Percentiles rank a stretch among this genome's conserved stretches.
Evolutionary conservation across 2,888 invertebrate genomes (phyloP).

Genomic region (Noctua fimbriata): DNA sequence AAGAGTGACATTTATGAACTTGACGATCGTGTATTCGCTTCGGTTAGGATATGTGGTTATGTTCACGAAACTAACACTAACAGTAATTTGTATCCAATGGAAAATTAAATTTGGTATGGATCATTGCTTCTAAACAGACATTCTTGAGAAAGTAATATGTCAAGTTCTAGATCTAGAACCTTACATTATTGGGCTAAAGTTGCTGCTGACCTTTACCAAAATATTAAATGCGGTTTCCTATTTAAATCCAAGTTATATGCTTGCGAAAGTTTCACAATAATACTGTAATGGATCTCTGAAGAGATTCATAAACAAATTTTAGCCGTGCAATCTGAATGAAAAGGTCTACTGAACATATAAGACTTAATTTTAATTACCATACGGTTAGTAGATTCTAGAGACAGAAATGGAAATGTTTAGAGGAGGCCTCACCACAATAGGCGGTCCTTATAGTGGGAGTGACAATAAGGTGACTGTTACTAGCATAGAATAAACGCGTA

Average conservation of each 20-base stretch:
- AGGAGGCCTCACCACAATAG: background rate
- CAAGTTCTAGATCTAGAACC: background rate
- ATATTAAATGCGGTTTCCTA: too few relatives aligned
- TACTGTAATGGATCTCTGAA: background rate
- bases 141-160: background rate
- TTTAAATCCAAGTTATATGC: background rate
- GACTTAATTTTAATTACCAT: background rate
- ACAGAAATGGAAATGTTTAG: background rate
- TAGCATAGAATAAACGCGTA: background rate
- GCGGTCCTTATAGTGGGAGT: background rate
- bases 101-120: too few relatives aligned
- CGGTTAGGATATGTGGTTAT: background rate
- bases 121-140: too few relatives aligned
- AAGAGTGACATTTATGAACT: background rate
- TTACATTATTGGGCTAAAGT: background rate
- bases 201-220: background rate
- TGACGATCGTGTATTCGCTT: background rate
- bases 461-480: background rate
- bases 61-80: background rate
- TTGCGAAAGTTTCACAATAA: background rate
- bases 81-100: background rate
- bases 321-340: background rate
- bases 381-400: background rate
- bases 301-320: slow-evolving; percentile 6
- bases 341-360: background rate